These are phyloP conservation scores for Camelus dromedarius DNA, from an alignment of 2,113 vertebrate genomes.

Conservation along the genomic window DNA sequence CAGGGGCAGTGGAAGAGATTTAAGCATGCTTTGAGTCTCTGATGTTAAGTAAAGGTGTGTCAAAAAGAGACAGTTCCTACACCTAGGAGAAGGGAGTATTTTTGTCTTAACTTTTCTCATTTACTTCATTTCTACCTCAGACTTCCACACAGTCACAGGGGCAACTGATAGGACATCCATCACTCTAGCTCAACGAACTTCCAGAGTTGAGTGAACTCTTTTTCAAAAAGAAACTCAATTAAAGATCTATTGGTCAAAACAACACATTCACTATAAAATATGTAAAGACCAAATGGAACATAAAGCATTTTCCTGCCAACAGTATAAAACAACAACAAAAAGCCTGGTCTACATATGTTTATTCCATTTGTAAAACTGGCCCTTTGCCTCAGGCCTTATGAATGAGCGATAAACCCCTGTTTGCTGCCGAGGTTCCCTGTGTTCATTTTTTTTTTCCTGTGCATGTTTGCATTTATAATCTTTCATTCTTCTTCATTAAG, in stretches of 20 bases:
- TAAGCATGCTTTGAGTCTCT: rapidly evolving
- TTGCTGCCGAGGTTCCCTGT: slow-evolving; percentile 25
- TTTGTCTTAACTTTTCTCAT: background rate
- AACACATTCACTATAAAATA: slow-evolving; percentile 72
- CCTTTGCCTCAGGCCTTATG: slow-evolving; percentile 62
- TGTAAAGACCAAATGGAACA: slow-evolving; percentile 72
- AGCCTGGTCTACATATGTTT: slow-evolving; percentile 69
- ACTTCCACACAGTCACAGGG: background rate
- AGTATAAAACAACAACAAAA: slow-evolving; percentile 51
- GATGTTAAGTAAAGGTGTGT: background rate
- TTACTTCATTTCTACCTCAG: background rate
- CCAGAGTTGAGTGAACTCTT: background rate
- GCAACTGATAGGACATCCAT: background rate
- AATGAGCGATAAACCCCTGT: slow-evolving; percentile 68
- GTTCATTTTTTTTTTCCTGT: background rate
- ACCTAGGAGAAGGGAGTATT: background rate
- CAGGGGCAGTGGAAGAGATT: rapidly evolving
- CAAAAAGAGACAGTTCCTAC: background rate
- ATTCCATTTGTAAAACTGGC: slow-evolving; percentile 74
- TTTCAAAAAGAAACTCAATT: slow-evolving; percentile 63
- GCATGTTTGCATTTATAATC: slow-evolving; percentile 27
- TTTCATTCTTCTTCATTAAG: slow-evolving; percentile 49
- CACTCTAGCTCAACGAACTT: background rate
- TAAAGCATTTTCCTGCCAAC: slow-evolving; percentile 73
- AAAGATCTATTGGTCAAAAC: slow-evolving; percentile 76